A percentile compares a stretch with the other conserved stretches of the same genome.
These are phyloP conservation scores for Oncorhynchus masou DNA, from an alignment of 2,113 vertebrate genomes.

Conservation along the genomic window DNA sequence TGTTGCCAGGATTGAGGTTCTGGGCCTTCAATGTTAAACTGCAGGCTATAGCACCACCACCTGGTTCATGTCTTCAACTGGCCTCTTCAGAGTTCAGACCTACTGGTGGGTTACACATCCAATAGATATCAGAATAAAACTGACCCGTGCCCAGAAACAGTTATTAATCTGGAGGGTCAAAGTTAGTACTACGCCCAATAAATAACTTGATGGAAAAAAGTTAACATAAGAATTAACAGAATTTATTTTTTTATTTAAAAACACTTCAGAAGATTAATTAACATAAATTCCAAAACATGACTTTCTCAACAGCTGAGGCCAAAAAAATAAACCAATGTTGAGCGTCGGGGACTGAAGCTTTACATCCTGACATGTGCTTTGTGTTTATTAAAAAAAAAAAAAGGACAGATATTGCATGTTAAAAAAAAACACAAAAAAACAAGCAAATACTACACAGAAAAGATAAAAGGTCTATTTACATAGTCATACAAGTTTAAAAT, in stretches of 20 bases:
- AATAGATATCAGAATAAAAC: no score
- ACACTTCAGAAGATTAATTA: conserved; percentile 38
- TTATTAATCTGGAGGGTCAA: no score
- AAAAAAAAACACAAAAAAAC: conserved; percentile 1
- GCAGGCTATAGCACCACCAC: background rate
- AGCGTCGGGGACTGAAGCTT: conserved; percentile 19
- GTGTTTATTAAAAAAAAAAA: conserved; percentile 13
- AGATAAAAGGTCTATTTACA: conserved; percentile 35
- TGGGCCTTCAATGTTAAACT: no score
- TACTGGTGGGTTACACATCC: no score
- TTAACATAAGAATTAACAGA: background rate
- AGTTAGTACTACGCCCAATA: no score
- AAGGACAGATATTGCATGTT: conserved; percentile 23
- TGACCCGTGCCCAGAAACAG: no score
- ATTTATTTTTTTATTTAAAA: conserved; percentile 25
- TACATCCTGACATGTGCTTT: conserved; percentile 37
- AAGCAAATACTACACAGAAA: conserved; percentile 14
- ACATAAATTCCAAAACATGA: conserved; percentile 37
- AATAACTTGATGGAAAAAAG: background rate
- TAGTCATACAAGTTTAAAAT: conserved; percentile 32
- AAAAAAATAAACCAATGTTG: conserved; percentile 25
- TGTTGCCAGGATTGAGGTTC: no score
- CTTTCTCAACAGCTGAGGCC: conserved; percentile 31
- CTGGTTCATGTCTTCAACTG: background rate
- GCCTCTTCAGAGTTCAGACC: no score